Evolutionary conservation across 2,797 vertebrate genomes (phyloP), one percentile per base, ranked within the genome.

Genomic region (Vespertilio murinus): DNA sequence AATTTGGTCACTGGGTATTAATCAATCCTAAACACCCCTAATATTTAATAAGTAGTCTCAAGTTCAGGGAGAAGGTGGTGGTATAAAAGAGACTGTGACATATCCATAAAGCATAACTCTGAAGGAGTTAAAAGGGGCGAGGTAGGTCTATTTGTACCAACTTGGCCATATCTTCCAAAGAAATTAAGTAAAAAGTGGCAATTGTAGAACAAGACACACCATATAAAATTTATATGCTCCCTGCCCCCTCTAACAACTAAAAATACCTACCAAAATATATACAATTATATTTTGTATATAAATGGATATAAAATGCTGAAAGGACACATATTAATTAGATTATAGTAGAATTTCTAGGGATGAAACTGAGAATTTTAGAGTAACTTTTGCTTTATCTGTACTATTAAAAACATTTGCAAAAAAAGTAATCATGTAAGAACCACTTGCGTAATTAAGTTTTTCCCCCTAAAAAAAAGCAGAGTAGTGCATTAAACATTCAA

Each of bases 351-450:
- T 75, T 88, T 89, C 45, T 88, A 54, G 28, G 54, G 23, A 59
- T 13, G 23, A 54, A 86, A 70, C 33, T 75, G 42, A 79, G 20
- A 78, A 13, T 14, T 52, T 59, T 75, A 90, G 49, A 28, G 64
- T 81, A 78, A 85, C 16, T 47, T 56, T 45, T 88, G 38, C 56
- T 88, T 73, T 49, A 14, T 52, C 65, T 54, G 6, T 52, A 86
- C 20, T 91, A 49, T 82, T 84, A 78, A 85, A 77, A 94, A 88
- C n/a, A 23, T 20, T 33, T 75, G 77, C 20, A 79, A 82, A 88
- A 88, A 88, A 64, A 56, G 14, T 82, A 89, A 79, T 42, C 23
- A 91, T 12, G 35, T 38, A 64, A 4, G 33, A 96, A 84, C 8
- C 35, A 80, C 49, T 40, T 86, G 33, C 9, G 74, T 49, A 42